These are phyloP conservation scores for Azemiops feae DNA, from an alignment of 2,113 vertebrate species.

Conservation along the genomic window DNA sequence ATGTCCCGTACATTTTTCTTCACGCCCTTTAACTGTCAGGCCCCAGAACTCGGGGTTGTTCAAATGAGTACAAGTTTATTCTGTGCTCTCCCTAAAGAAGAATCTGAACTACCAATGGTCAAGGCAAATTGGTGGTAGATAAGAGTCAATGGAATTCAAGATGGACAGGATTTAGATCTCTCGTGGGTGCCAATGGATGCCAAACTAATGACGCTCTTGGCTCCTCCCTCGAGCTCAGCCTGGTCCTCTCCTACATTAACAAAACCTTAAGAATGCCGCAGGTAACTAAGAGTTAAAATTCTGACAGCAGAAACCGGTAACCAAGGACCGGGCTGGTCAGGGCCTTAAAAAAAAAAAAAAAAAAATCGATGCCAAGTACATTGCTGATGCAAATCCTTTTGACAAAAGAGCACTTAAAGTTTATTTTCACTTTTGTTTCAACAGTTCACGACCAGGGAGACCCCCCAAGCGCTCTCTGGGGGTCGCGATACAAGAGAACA, in stretches of 20 bases:
- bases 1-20: background rate
- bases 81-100: no score
- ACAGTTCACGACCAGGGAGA: slow-evolving; percentile 89
- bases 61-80: no score
- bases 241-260: background rate
- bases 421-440: slow-evolving; percentile 58
- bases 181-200: background rate
- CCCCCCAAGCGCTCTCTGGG: slow-evolving; percentile 88
- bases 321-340: background rate
- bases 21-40: background rate
- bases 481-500: slow-evolving; percentile 80
- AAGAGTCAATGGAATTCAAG: no score
- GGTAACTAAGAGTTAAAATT: background rate
- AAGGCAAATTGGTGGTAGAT: no score
- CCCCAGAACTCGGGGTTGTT: no score
- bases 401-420: slow-evolving; percentile 43
- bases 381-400: slow-evolving; percentile 17
- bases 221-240: background rate
- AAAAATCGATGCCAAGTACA: background rate
- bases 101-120: no score
- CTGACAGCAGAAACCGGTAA: background rate
- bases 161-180: background rate
- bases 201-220: background rate
- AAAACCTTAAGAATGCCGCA: background rate
- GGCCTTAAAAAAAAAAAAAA: background rate